Conservation (phyloP, 2,888 invertebrate genomes). For the Lamellibrachia columna region DNA sequence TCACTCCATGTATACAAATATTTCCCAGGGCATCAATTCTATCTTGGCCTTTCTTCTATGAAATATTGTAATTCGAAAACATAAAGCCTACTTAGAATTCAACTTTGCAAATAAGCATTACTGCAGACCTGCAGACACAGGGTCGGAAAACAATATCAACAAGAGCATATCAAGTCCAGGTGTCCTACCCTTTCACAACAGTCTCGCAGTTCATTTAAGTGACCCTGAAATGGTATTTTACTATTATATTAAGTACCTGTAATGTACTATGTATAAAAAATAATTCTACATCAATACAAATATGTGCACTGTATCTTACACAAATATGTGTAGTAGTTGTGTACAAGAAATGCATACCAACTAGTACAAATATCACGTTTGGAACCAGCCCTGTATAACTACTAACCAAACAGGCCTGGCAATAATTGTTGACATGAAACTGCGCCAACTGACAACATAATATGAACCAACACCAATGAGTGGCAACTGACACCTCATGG, state of each 20-base stretch:
- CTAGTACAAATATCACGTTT: neutral
- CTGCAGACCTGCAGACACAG: neutral
- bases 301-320: neutral
- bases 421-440: neutral
- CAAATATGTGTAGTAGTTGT: neutral
- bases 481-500: neutral
- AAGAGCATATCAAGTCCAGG: neutral
- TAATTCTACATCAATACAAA: neutral
- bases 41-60: too few species aligned
- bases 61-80: too few species aligned
- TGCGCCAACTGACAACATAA: neutral
- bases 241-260: neutral
- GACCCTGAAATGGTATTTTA: neutral
- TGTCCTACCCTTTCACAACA: neutral
- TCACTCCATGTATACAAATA: too few species aligned
- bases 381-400: neutral
- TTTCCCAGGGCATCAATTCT: too few species aligned
- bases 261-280: neutral
- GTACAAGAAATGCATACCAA: neutral
- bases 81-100: too few species aligned
- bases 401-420: neutral
- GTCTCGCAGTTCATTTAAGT: neutral
- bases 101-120: too few species aligned
- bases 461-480: neutral
- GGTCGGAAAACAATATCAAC: neutral